Base-by-base conservation (phyloP, 1,140 invertebrate species). In the Maniola jurtina region DNA sequence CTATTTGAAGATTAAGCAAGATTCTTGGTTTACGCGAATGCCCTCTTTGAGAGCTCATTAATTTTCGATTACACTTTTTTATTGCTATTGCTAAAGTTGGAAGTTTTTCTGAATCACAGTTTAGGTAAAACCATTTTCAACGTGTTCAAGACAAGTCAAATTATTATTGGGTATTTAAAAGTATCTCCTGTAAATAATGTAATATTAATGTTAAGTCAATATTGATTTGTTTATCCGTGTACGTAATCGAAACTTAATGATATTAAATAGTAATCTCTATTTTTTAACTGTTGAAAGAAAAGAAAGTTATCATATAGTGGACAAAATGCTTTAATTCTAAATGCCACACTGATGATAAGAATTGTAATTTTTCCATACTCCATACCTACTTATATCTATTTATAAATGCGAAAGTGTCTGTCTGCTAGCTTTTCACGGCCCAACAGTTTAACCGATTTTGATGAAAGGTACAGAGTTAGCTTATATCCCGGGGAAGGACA, bases 1-100 rank as follows among this genome's bases (percentile, higher is more conserved):
- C 72, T 89, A 92, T 62, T 76, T 92, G 61, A 90, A 88, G 77
- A 80, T 90, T 66, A 91, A 91, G 71, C 84, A 88, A 36, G 89
- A 92, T 63, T 88, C 89, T n/a, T 92, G 91, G 91, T 91, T 92
- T 75, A 90, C 89, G 47, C 85, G 90, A 61, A 87, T 90, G 79
- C 91, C 91, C 6, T 91, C 90, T 10, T 70, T 91, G 61, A 89
- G 91, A 72, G 80, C 45, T 68, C 66, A 66, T 55, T 73, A 50
- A 71, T 34, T 47, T 45, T 11, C 42, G 42, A 13, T 45, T 45
- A 45, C 11, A 11, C 42, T n/a, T 11, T 45, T 25, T n/a, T 38
- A 42, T 47, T 48, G 68, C 65, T 25, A 7, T 34, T 40, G 55
- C 16, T 55, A 35, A 55, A 40, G 57, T 33, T 34, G 48, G 5